phyloP scores from a whole-genome alignment of 2,888 invertebrate species.

The Coelinius sp. region DNA sequence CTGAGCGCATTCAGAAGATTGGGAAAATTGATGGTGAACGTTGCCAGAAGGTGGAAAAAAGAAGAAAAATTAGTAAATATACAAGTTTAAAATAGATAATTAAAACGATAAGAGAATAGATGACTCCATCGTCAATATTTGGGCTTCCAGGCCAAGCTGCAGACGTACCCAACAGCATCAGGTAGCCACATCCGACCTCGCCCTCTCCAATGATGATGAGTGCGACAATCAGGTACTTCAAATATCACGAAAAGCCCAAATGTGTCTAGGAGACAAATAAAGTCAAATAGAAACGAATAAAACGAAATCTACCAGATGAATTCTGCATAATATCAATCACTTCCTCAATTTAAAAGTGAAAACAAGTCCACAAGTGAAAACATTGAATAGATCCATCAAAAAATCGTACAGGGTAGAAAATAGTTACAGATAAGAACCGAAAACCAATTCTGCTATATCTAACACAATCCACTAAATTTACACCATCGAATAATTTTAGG shows the following conservation, averaged over 20 bases:
- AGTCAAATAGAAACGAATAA: conserved; percentile 24
- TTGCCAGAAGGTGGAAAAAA: conserved; percentile 1
- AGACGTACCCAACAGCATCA: conserved; percentile 67
- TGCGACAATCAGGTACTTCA: conserved; percentile 68
- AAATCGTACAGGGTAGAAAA: conserved; percentile 18
- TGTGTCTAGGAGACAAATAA: conserved; percentile 17
- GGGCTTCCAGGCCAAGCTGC: conserved; percentile 66
- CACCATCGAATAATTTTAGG: conserved; percentile 70
- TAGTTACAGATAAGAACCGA: neutral
- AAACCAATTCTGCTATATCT: no score
- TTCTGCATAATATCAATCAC: neutral
- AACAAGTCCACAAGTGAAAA: no score
- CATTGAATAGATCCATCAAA: neutral
- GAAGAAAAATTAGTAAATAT: conserved; percentile 1
- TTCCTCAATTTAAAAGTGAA: neutral
- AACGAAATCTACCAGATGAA: neutral
- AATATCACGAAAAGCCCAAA: conserved; percentile 31
- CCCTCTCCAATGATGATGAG: conserved; percentile 71
- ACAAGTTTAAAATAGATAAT: neutral
- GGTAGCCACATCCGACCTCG: conserved; percentile 70
- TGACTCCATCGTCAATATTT: conserved; percentile 49
- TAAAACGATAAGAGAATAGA: conserved; percentile 10
- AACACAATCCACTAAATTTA: neutral
- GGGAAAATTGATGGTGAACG: neutral
- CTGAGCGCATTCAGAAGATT: neutral